Percentiles rank a stretch among this genome's conserved stretches.
Evolutionary conservation across 2,797 vertebrate genomes (phyloP).

Genomic region (Garrulus glandarius): DNA sequence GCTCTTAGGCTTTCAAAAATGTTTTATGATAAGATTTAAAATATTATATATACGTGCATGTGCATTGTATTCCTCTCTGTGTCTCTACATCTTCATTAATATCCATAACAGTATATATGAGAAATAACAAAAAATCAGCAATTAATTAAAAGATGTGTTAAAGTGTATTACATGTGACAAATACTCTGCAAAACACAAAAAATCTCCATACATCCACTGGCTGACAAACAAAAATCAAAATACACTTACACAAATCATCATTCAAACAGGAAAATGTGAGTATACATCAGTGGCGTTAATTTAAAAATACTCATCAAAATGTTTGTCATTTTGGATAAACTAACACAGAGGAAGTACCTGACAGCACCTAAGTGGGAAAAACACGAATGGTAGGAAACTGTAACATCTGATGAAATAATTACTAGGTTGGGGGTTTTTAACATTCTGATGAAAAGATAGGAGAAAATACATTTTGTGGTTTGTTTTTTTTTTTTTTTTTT

Average conservation of each 20-base stretch:
- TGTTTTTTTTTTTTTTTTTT: neutral
- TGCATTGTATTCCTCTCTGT: neutral
- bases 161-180: neutral
- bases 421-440: fast-evolving
- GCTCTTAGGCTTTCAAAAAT: neutral
- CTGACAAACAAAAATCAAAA: neutral
- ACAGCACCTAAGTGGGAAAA: neutral
- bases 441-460: neutral
- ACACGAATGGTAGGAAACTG: neutral
- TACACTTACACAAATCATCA: neutral
- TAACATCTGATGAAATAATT: neutral
- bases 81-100: neutral
- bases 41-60: neutral
- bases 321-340: neutral
- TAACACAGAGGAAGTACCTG: neutral
- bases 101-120: neutral
- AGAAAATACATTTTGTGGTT: neutral
- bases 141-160: neutral
- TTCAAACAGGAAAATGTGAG: neutral
- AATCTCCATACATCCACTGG: neutral
- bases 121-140: neutral
- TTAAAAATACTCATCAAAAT: neutral
- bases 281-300: neutral
- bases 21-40: neutral
- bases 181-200: neutral